These are phyloP conservation scores for Carcinoscorpius rotundicauda DNA, from an alignment of 1,140 invertebrate genomes.

Conservation along the genomic window DNA sequence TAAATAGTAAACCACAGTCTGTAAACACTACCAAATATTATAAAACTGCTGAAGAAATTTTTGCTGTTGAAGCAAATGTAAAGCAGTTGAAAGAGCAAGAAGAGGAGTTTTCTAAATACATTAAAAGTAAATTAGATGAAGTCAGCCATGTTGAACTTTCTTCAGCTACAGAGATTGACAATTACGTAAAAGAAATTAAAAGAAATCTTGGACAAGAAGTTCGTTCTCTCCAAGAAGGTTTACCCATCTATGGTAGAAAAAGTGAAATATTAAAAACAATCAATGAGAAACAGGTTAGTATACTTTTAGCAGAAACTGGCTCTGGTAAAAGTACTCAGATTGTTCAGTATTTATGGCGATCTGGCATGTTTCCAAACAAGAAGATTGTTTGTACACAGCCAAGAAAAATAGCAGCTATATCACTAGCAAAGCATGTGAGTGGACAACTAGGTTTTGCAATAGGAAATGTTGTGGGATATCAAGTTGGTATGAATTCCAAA, in stretches of 20 bases:
- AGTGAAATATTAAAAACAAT: conserved; percentile 57
- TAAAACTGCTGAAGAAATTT: background rate
- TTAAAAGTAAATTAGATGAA: conserved; percentile 2
- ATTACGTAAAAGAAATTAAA: background rate
- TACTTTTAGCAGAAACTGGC: conserved; percentile 67
- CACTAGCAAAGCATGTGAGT: conserved; percentile 80
- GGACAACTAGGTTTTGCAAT: conserved; percentile 71
- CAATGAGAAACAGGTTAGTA: conserved; percentile 47
- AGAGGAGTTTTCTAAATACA: conserved; percentile 11
- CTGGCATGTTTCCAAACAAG: conserved; percentile 53
- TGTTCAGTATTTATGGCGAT: conserved; percentile 68
- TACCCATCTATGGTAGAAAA: conserved; percentile 73
- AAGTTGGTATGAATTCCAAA: conserved; percentile 92
- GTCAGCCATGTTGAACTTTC: background rate
- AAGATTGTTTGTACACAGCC: conserved; percentile 91
- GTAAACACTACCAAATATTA: background rate
- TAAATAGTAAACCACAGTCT: background rate
- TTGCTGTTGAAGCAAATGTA: conserved; percentile 3
- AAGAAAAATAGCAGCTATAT: conserved; percentile 85
- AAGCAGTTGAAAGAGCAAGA: conserved; percentile 14
- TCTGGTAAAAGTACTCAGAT: conserved; percentile 98
- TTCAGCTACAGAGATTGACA: conserved; percentile 6
- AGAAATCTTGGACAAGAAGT: conserved; percentile 13
- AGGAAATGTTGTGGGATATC: conserved; percentile 82
- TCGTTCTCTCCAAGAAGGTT: conserved; percentile 48